A percentile compares a stretch with the other conserved stretches of the same genome.
Evolutionary conservation across 2,888 invertebrate genomes (phyloP).

Genomic region (Glomeris marginata): DNA sequence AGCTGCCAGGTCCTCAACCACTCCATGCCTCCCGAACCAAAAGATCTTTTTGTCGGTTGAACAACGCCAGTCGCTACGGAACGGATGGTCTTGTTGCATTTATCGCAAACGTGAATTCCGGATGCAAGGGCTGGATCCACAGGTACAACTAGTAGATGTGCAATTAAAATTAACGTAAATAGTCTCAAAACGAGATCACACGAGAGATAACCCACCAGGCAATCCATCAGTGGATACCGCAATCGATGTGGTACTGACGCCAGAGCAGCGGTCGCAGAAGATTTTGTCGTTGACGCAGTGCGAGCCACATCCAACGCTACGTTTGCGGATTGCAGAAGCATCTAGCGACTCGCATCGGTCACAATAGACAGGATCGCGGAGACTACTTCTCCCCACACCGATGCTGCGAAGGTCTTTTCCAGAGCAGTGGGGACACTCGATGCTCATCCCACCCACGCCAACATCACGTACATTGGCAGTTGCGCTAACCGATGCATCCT

Average conservation of each 20-base stretch:
- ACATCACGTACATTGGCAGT: too few species aligned
- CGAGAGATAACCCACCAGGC: too few species aligned
- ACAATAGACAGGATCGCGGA: conserved; percentile 4
- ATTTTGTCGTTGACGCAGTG: conserved; percentile 12
- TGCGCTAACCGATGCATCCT: too few species aligned
- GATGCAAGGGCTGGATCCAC: too few species aligned
- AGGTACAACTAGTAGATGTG: too few species aligned
- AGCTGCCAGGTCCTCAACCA: too few species aligned
- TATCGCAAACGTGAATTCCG: conserved; percentile 36
- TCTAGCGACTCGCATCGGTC: conserved; percentile 4
- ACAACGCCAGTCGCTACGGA: conserved; percentile 31
- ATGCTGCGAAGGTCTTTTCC: background rate
- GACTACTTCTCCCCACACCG: conserved; percentile 2
- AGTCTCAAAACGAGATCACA: too few species aligned
- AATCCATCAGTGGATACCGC: conserved; percentile 26
- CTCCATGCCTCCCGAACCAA: too few species aligned
- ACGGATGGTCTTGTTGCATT: conserved; percentile 42
- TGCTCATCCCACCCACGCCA: too few species aligned
- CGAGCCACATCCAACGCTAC: conserved; percentile 9
- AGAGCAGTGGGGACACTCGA: too few species aligned
- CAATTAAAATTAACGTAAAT: too few species aligned
- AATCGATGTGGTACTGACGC: conserved; percentile 28
- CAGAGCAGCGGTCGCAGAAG: conserved; percentile 11
- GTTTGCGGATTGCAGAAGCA: background rate
- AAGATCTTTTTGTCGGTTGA: background rate